A percentile compares a stretch with the other conserved stretches of the same genome.
Evolutionary conservation across 2,113 vertebrate species (phyloP).

Genomic region (Notothenia rossii): DNA sequence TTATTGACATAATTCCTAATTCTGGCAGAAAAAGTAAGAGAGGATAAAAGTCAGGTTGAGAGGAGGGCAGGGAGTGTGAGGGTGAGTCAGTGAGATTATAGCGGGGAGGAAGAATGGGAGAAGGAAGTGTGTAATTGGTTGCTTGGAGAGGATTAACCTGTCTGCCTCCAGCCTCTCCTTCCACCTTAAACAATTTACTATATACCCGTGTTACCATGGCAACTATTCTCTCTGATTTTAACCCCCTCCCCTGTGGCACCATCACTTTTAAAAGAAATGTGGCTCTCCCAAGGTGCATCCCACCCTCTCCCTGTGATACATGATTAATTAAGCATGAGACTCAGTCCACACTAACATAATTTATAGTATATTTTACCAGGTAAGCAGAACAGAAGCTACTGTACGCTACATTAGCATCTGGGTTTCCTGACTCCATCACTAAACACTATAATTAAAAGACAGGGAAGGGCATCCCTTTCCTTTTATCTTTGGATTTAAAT

Average conservation of each 20-base stretch:
- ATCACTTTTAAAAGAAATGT: neutral
- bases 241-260: neutral
- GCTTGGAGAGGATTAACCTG: slow-evolving; percentile 76
- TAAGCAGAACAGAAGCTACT: slow-evolving; percentile 27
- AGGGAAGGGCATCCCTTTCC: slow-evolving; percentile 65
- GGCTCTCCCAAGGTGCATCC: neutral
- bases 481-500: slow-evolving; percentile 71
- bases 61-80: slow-evolving; percentile 46
- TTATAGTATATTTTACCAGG: slow-evolving; percentile 41
- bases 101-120: slow-evolving; percentile 47
- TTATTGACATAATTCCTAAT: neutral
- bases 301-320: neutral
- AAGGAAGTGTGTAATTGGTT: slow-evolving; percentile 70
- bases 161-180: slow-evolving; percentile 71
- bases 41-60: slow-evolving; percentile 32
- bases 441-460: slow-evolving; percentile 69
- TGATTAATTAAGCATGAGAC: slow-evolving; percentile 20
- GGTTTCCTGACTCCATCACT: slow-evolving; percentile 56
- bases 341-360: neutral
- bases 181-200: slow-evolving; percentile 53
- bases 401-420: slow-evolving; percentile 56
- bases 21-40: neutral
- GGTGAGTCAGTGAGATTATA: slow-evolving; percentile 67
- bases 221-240: slow-evolving; percentile 9
- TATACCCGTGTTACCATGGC: slow-evolving; percentile 43